Conservation (phyloP, 2,888 invertebrate genomes). For the Leuctra nigra region DNA sequence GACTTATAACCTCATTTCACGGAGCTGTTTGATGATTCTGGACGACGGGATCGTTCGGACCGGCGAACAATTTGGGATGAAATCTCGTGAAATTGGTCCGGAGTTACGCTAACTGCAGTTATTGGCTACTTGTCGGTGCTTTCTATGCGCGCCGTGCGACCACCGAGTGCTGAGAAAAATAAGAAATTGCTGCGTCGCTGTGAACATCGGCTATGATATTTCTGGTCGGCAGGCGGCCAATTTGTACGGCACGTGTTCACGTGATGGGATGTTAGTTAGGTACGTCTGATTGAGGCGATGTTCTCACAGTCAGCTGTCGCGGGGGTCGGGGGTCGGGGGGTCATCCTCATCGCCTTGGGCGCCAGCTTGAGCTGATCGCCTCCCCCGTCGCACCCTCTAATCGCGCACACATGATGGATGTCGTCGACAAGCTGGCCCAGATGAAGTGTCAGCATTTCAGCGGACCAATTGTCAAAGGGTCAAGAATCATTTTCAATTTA, state of each 20-base stretch:
- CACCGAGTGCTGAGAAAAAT: slow-evolving; percentile 1
- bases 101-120: slow-evolving; percentile 36
- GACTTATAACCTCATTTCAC: too few relatives aligned
- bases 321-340: slow-evolving; percentile 1
- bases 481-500: too few relatives aligned
- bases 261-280: neutral
- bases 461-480: too few relatives aligned
- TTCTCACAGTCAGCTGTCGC: too few relatives aligned
- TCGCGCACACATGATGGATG: neutral
- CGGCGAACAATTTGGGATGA: slow-evolving; percentile 41
- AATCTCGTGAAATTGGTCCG: slow-evolving; percentile 43
- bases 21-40: slow-evolving; percentile 37
- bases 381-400: too few relatives aligned
- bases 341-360: slow-evolving; percentile 21
- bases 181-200: slow-evolving; percentile 18
- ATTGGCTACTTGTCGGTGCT: slow-evolving; percentile 44
- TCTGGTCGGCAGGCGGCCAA: slow-evolving; percentile 27
- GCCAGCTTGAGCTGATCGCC: slow-evolving; percentile 18
- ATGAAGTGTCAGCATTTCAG: too few relatives aligned
- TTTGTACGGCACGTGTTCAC: slow-evolving; percentile 24
- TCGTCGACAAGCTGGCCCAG: too few relatives aligned
- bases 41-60: slow-evolving; percentile 30
- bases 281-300: too few relatives aligned
- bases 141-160: slow-evolving; percentile 43
- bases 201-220: slow-evolving; percentile 18